phyloP scores from a whole-genome alignment of 2,797 vertebrate genomes.

The Acanthopagrus latus region DNA sequence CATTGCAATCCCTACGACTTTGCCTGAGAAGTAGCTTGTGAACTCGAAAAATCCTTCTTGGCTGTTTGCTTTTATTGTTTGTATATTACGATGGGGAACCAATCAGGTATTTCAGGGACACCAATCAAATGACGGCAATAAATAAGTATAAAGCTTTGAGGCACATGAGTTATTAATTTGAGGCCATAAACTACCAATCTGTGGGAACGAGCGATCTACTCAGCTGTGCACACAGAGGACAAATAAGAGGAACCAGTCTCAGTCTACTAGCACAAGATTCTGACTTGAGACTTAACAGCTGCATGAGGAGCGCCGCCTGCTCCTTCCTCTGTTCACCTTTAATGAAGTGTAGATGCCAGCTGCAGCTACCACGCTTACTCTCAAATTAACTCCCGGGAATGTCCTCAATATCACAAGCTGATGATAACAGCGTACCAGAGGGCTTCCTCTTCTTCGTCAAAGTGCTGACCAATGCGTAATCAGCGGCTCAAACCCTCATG shows the following conservation, averaged over 20 bases:
- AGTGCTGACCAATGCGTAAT: constrained; percentile 23
- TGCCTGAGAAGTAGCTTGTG: no score
- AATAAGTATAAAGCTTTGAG: not conserved
- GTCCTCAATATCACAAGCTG: constrained; percentile 29
- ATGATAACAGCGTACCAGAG: constrained; percentile 14
- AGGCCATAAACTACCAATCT: constrained; percentile 21
- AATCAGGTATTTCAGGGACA: not conserved
- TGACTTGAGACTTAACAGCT: not conserved
- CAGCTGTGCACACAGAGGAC: not conserved
- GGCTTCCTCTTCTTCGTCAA: constrained; percentile 7
- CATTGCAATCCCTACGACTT: no score
- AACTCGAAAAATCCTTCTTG: not conserved
- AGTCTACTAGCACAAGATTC: not conserved
- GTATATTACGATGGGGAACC: not conserved
- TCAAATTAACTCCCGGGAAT: constrained; percentile 38
- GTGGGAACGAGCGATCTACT: not conserved
- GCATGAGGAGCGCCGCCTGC: not conserved
- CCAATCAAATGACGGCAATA: not conserved
- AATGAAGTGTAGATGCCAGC: constrained; percentile 14
- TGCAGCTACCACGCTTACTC: constrained; percentile 20
- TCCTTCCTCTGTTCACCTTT: constrained; percentile 10
- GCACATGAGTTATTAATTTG: not conserved
- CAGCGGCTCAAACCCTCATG: constrained; percentile 11
- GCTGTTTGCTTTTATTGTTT: not conserved
- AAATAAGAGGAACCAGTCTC: not conserved